Evolutionary conservation across 2,113 vertebrate genomes (phyloP), one percentile per base, ranked within the genome.

Genomic region (Corythornis madagascariensis): DNA sequence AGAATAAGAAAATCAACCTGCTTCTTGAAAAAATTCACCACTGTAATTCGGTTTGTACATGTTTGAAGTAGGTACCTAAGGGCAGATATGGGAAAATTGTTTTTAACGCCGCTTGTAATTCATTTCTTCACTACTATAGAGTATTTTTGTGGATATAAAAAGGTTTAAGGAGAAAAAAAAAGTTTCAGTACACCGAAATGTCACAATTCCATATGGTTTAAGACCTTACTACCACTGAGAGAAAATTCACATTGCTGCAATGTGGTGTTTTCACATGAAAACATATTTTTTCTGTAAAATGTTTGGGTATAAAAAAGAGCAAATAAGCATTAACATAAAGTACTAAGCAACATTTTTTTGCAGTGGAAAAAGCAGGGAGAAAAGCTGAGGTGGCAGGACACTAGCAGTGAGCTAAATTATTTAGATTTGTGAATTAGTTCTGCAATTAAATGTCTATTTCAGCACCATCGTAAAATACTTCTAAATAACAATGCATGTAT

Each of bases 41-140:
- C 63, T 77, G 28, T n/a, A 78, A 83, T 71, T 80, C 60, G 83
- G 33, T 86, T 86, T 59, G 63, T 43, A 80, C 19, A 42, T 81
- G 91, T 74, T 76, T 88, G 93, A 86, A 81, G 31, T 26, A 85
- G 26, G n/a, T 90, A 79, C 26, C 52, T 83, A 73, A 88, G 47
- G 64, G 45, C 31, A 92, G 48, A 63, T 73, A 80, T 8, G 15
- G 19, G 90, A 90, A 81, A 71, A 19, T 73, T 80, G 19, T 13
- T 59, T 88, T 45, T 33, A 77, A 24, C 2, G 2, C 9, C 85
- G 88, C 14, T 45, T 72, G 20, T 11, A 82, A 72, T 61, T 82
- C 24, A 76, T 4, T 79, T 73, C 28, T 81, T 86, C n/a, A 74
- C 18, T 57, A 60, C 16, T 29, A 33, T 17, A 57, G 78, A 61